A percentile compares a stretch with the other conserved stretches of the same genome.
These are phyloP conservation scores for Sebastes matsubarae DNA, from an alignment of 2,797 vertebrate genomes.

Conservation along the genomic window DNA sequence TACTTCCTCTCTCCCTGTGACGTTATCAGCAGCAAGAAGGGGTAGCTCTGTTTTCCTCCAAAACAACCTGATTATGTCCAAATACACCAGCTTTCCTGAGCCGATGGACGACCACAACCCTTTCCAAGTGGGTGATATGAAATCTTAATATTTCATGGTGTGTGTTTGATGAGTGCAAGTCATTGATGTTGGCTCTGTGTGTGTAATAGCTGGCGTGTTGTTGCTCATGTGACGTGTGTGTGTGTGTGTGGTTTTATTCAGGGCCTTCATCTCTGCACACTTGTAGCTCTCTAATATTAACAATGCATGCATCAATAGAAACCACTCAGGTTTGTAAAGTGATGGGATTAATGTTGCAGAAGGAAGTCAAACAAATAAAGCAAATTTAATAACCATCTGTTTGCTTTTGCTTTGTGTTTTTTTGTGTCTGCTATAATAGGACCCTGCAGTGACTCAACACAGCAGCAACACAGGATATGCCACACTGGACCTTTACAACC, in stretches of 20 bases:
- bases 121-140: conserved; percentile 78
- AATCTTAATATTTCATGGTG: neutral
- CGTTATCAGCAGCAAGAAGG: neutral
- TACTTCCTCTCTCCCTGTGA: neutral
- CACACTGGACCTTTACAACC: conserved; percentile 94
- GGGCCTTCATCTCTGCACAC: conserved; percentile 19
- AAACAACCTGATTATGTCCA: conserved; percentile 69
- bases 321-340: neutral
- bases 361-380: neutral
- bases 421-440: conserved; percentile 78
- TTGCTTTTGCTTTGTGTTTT: neutral
- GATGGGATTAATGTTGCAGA: neutral
- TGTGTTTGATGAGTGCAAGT: conserved; percentile 6
- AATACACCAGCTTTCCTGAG: conserved; percentile 81
- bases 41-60: neutral
- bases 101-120: conserved; percentile 82
- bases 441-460: conserved; percentile 89
- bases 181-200: conserved; percentile 1
- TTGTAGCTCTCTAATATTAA: conserved; percentile 28
- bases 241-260: neutral
- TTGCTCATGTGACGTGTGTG: conserved; percentile 63
- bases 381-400: neutral
- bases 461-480: conserved; percentile 86
- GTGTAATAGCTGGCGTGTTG: conserved; percentile 49
- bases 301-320: neutral